Evolutionary conservation across 2,888 invertebrate species (phyloP).

Genomic region (Caenorhabditis afra): DNA sequence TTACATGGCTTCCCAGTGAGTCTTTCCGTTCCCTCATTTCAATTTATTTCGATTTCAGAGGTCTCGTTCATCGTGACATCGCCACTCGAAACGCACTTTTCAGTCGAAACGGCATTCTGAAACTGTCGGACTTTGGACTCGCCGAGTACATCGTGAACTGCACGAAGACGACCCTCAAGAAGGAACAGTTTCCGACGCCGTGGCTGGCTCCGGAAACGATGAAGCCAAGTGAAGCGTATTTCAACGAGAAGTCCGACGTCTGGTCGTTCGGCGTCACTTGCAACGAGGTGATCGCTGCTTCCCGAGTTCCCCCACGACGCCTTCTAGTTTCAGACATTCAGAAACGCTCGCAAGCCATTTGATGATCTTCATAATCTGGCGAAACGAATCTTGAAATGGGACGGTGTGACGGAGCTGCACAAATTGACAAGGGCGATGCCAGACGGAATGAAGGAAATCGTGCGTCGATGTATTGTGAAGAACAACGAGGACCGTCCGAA

Average conservation of each 20-base stretch:
- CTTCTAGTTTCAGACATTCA: conserved; percentile 33
- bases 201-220: conserved; percentile 47
- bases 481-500: background rate
- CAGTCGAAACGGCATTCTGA: conserved; percentile 50
- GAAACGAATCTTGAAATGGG: background rate
- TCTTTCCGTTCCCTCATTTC: too few species aligned
- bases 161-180: background rate
- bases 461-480: background rate
- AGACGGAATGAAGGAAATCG: background rate
- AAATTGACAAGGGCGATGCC: conserved; percentile 5
- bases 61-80: conserved; percentile 60
- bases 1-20: conserved; percentile 28
- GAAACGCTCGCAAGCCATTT: conserved; percentile 31
- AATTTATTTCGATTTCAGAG: conserved; percentile 21
- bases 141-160: conserved; percentile 22
- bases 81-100: conserved; percentile 58
- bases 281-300: conserved; percentile 48
- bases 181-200: background rate
- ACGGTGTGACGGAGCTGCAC: background rate
- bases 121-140: conserved; percentile 51
- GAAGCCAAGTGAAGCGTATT: background rate
- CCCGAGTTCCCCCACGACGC: too few species aligned
- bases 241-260: conserved; percentile 55
- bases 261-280: conserved; percentile 54
- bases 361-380: background rate